These are phyloP conservation scores for Caenorhabditis sp. DNA, from an alignment of 2,888 invertebrate genomes.

Conservation along the genomic window DNA sequence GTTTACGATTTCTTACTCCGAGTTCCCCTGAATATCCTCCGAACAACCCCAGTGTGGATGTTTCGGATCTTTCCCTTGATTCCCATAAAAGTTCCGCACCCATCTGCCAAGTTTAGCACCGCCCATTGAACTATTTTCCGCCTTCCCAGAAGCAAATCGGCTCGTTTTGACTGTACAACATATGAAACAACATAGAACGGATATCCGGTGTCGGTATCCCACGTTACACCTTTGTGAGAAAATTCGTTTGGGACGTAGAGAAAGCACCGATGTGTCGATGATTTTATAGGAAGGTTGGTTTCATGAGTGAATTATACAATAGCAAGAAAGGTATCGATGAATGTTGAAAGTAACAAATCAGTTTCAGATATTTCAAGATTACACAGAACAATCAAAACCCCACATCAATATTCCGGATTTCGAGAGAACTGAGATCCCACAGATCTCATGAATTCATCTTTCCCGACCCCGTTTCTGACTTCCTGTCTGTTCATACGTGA, in stretches of 20 bases:
- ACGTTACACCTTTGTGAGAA: constrained; percentile 20
- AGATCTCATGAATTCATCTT: background rate
- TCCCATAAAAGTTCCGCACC: constrained; percentile 4
- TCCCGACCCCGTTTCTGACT: constrained; percentile 2
- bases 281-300: too few species aligned
- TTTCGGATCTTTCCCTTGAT: too few species aligned
- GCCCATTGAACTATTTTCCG: background rate
- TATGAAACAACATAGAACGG: constrained; percentile 11
- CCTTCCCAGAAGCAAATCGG: constrained; percentile 26
- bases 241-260: background rate
- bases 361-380: too few species aligned
- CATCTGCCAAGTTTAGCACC: constrained; percentile 11
- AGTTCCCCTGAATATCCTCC: too few species aligned
- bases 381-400: too few species aligned
- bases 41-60: too few species aligned
- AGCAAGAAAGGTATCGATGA: too few species aligned
- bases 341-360: too few species aligned
- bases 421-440: background rate
- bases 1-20: too few species aligned
- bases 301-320: too few species aligned
- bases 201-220: constrained; percentile 35
- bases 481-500: constrained; percentile 24
- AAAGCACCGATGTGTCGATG: background rate
- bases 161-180: background rate
- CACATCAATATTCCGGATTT: too few species aligned